Evolutionary conservation across 2,797 vertebrate genomes (phyloP).

Genomic region (Pristis pectinata): DNA sequence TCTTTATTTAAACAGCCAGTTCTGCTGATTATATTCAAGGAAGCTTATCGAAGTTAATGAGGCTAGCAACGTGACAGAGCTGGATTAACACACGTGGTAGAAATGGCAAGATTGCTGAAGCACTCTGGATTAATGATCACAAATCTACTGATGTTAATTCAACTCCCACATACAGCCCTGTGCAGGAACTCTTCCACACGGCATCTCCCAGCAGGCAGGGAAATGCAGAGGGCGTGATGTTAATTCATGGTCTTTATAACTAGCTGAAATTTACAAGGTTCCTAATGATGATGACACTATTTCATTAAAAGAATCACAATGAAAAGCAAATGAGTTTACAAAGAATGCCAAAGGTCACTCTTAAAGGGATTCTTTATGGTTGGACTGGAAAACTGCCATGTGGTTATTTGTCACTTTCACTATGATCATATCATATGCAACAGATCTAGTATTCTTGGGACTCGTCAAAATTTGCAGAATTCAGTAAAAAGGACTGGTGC

Average conservation of each 20-base stretch:
- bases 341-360: neutral
- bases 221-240: neutral
- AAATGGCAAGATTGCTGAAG: constrained; percentile 12
- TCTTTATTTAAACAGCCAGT: constrained; percentile 10
- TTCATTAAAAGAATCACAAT: neutral
- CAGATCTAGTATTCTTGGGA: neutral
- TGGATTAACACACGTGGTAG: neutral
- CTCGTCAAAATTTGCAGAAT: neutral
- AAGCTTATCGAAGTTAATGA: neutral
- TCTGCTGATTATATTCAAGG: neutral
- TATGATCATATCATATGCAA: too few relatives aligned
- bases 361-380: neutral
- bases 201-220: neutral
- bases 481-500: neutral
- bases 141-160: constrained; percentile 34
- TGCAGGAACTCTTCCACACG: neutral
- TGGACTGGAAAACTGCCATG: neutral
- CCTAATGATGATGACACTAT: neutral
- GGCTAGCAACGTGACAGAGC: neutral
- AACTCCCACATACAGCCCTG: neutral
- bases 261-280: neutral
- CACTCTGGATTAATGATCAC: constrained; percentile 8
- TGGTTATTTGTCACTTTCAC: neutral
- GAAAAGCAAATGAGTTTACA: neutral
- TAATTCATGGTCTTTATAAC: neutral